These are phyloP conservation scores for Melieria omissa DNA, from an alignment of 2,888 invertebrate species.

Conservation along the genomic window DNA sequence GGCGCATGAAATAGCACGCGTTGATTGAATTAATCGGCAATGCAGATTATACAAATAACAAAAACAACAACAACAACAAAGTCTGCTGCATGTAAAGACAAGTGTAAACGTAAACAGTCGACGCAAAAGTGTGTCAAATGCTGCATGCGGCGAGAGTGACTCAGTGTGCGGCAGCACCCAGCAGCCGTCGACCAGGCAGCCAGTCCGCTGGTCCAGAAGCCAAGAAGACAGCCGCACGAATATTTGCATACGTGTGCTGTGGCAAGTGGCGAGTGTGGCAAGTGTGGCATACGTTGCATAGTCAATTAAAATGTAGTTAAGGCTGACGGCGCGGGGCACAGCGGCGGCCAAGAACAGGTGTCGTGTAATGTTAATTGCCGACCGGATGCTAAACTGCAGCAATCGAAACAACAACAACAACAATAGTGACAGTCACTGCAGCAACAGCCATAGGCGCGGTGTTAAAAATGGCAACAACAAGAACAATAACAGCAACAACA, in stretches of 20 bases:
- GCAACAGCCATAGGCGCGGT: neutral
- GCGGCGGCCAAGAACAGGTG: constrained; percentile 26
- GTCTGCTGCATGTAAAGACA: neutral
- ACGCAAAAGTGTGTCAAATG: neutral
- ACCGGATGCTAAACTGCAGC: constrained; percentile 19
- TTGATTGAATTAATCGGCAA: no score
- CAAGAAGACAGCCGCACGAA: no score
- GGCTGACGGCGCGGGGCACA: neutral
- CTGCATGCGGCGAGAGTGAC: no score
- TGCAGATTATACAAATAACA: neutral
- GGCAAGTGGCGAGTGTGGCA: no score
- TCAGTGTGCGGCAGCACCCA: no score
- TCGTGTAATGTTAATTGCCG: constrained; percentile 35
- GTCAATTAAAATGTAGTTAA: constrained; percentile 34
- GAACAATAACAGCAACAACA: neutral
- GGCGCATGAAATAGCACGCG: no score
- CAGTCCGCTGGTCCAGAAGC: no score
- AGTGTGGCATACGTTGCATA: constrained; percentile 12
- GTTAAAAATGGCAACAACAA: constrained; percentile 1
- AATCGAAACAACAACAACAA: neutral
- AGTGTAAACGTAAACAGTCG: neutral
- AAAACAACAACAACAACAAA: constrained; percentile 9
- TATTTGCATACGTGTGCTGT: no score
- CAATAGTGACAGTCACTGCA: neutral
- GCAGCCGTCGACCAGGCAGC: no score